A percentile compares a stretch with the other conserved stretches of the same genome.
Evolutionary conservation across 2,113 vertebrate species (phyloP).

Genomic region (Cacatua alba): DNA sequence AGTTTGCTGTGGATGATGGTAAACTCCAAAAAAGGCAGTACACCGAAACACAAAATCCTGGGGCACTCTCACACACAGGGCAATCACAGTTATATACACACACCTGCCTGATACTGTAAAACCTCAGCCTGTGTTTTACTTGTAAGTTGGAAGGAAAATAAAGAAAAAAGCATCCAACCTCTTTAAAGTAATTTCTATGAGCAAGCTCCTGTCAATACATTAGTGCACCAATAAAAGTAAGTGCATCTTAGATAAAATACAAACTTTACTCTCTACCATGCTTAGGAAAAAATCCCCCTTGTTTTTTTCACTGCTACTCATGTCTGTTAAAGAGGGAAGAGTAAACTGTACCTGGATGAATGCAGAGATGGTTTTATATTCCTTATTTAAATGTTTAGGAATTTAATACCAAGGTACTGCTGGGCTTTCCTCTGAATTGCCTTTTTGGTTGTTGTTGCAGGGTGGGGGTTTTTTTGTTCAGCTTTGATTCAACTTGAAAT

Average conservation of each 20-base stretch:
- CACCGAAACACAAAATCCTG: slow-evolving; percentile 47
- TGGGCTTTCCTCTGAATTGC: slow-evolving; percentile 1
- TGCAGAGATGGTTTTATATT: slow-evolving; percentile 37
- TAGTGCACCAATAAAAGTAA: background rate
- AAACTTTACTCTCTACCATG: background rate
- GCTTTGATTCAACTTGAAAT: slow-evolving; percentile 24
- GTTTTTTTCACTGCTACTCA: background rate
- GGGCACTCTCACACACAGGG: slow-evolving; percentile 55
- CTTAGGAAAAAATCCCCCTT: background rate
- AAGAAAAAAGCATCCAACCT: background rate
- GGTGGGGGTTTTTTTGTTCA: background rate
- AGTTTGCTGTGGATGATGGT: slow-evolving; percentile 82
- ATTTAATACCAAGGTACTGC: background rate
- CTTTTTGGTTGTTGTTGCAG: background rate
- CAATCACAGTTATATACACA: slow-evolving; percentile 31
- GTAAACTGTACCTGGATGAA: slow-evolving; percentile 13
- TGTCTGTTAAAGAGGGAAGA: background rate
- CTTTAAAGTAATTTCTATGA: background rate
- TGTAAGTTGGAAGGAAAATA: background rate
- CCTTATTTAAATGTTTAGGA: slow-evolving; percentile 32
- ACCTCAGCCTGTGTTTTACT: slow-evolving; percentile 49
- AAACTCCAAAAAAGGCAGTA: slow-evolving; percentile 79
- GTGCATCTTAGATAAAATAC: background rate
- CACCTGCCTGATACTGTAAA: slow-evolving; percentile 66
- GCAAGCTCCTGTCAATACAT: background rate